These are phyloP conservation scores for Pantherophis guttatus DNA, from an alignment of 2,113 vertebrate genomes.

Conservation along the genomic window DNA sequence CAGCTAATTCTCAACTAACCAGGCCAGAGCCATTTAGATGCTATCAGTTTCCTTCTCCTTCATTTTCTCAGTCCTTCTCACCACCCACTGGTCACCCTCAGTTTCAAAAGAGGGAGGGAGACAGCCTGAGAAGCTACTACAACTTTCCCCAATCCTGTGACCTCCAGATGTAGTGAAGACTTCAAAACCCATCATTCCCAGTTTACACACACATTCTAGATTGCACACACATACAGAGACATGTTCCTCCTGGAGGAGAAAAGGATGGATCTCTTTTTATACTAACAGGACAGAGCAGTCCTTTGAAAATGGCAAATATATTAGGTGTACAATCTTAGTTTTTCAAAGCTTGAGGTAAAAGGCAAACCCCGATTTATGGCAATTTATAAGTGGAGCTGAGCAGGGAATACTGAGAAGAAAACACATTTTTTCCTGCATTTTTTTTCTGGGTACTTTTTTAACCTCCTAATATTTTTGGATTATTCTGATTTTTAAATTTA, in stretches of 20 bases:
- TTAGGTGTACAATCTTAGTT: background rate
- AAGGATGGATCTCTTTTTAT: background rate
- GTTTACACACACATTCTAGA: background rate
- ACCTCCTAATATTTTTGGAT: background rate
- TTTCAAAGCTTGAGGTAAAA: background rate
- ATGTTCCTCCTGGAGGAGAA: background rate
- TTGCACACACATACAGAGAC: background rate
- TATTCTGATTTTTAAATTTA: background rate
- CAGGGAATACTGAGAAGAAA: background rate
- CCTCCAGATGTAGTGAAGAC: background rate
- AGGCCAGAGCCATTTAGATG: background rate
- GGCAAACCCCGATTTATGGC: background rate
- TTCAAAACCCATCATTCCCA: background rate
- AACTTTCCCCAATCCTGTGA: background rate
- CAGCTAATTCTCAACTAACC: background rate
- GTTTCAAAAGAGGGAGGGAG: background rate
- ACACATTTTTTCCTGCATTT: background rate
- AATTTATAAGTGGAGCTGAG: background rate
- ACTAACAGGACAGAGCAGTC: background rate
- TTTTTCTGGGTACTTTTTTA: background rate
- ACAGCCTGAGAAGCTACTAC: background rate
- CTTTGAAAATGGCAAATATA: background rate
- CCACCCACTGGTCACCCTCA: background rate
- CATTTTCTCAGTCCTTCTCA: background rate
- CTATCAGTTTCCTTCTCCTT: background rate